Base-by-base conservation (phyloP, 2,888 invertebrate species). In the Stenotaenia linearis region DNA sequence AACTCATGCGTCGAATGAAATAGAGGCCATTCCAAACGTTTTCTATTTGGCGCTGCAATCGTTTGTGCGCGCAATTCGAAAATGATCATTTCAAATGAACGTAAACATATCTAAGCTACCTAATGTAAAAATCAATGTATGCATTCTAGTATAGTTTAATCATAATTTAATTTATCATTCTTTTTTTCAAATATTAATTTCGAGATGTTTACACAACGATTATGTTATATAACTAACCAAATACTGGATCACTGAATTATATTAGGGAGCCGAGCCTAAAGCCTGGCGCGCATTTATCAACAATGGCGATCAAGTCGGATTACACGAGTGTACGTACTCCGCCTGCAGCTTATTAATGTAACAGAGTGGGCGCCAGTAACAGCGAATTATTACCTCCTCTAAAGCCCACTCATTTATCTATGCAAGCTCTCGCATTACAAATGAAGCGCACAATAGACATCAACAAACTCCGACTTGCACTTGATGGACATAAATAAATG, bases 381-480 rank as follows among this genome's bases (percentile, higher is more conserved):
- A 56, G 56, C 56, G 56, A 56, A 56, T 56, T 56, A 56, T 56
- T 56, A 56, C 56, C 56, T 56, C 10, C 56, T 56, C 56, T 56
- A 56, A 56, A 56, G 56, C 56, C 56, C 56, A 56, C 56, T 56
- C 56, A 56, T 56, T 56, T 56, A 56, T 56, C 56, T 56, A 56
- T 56, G 56, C 56, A 56, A 56, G 56, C 56, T 56, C 56, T 18
- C 56, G 56, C 56, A 56, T 56, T 56, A 56, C 56, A 56, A 56
- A 56, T 56, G 56, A 56, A 56, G 56, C 56, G 56, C 56, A 56
- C 56, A 56, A 56, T 56, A 56, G 56, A 56, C 56, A 56, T 23
- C 56, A 56, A 56, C 56, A 56, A 40, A 40, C 40, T 40, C 40
- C 40, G n/a, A 40, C 40, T 40, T 40, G n/a, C 56, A 56, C 56